Conservation (phyloP, 2,888 invertebrate species). For the Apotomis capreana region DNA sequence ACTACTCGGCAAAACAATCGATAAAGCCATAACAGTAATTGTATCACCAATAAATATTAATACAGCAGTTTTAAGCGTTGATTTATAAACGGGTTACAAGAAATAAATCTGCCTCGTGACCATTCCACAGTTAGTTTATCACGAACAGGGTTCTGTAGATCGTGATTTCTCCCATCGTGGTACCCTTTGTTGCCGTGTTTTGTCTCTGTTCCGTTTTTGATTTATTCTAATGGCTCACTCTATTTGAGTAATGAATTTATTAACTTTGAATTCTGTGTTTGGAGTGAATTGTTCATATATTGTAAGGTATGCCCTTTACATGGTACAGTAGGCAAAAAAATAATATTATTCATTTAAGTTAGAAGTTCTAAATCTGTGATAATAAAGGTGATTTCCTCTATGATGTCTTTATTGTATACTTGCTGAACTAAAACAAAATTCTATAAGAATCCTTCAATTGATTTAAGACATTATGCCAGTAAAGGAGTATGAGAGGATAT, state of each 20-base stretch:
- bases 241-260: conserved; percentile 44
- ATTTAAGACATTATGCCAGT: too few species aligned
- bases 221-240: conserved; percentile 44
- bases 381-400: too few species aligned
- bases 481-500: too few species aligned
- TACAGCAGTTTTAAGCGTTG: conserved; percentile 42
- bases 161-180: conserved; percentile 45
- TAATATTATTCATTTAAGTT: background rate
- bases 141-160: conserved; percentile 43
- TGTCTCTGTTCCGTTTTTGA: conserved; percentile 43
- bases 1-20: conserved; percentile 13
- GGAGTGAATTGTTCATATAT: conserved; percentile 10
- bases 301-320: background rate
- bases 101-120: conserved; percentile 46
- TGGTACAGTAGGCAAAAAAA: background rate
- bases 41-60: conserved; percentile 44
- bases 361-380: too few species aligned
- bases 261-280: conserved; percentile 36
- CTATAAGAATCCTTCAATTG: too few species aligned
- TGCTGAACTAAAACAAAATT: too few species aligned
- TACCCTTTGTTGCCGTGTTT: conserved; percentile 43
- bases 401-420: too few species aligned
- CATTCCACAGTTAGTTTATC: conserved; percentile 44
- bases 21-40: conserved; percentile 38
- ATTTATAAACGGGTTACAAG: conserved; percentile 44